Evolutionary conservation across 2,888 invertebrate species (phyloP).

Genomic region (Ophion costatus): DNA sequence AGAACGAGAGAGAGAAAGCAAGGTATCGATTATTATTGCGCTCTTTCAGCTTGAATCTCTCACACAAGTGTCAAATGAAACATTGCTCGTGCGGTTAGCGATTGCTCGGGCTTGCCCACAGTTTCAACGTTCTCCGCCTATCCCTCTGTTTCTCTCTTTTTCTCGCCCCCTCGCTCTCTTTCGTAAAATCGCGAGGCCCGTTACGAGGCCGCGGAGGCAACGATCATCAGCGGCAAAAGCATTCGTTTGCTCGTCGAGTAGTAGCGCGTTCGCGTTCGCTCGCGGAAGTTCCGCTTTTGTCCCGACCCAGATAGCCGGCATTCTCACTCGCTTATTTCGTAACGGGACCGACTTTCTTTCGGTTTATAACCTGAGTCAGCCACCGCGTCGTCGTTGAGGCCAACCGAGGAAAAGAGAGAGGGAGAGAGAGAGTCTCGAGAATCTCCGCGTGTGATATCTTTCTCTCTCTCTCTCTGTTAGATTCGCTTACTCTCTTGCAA

Average conservation of each 20-base stretch:
- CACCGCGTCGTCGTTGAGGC: conserved; percentile 5
- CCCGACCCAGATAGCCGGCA: conserved; percentile 81
- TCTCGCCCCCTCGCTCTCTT: conserved; percentile 30
- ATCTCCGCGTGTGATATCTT: neutral
- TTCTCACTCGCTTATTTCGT: conserved; percentile 82
- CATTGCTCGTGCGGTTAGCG: neutral
- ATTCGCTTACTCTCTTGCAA: neutral
- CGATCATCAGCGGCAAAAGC: conserved; percentile 17
- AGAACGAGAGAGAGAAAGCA: neutral
- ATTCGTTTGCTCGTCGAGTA: conserved; percentile 51
- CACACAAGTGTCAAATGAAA: neutral
- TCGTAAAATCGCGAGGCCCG: conserved; percentile 50
- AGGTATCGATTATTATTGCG: neutral
- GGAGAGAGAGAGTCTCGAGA: neutral
- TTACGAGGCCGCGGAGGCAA: conserved; percentile 32
- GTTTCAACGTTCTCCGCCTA: conserved; percentile 44
- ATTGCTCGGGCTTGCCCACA: conserved; percentile 19
- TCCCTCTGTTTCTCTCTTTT: neutral
- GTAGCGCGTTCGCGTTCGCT: conserved; percentile 62
- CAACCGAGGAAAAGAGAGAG: conserved; percentile 4
- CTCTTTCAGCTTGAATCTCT: neutral
- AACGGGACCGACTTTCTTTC: conserved; percentile 80
- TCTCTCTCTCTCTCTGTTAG: neutral
- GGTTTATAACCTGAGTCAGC: conserved; percentile 68
- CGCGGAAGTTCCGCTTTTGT: conserved; percentile 82